These are phyloP conservation scores for Thumatha senex DNA, from an alignment of 2,888 invertebrate species.

Conservation along the genomic window DNA sequence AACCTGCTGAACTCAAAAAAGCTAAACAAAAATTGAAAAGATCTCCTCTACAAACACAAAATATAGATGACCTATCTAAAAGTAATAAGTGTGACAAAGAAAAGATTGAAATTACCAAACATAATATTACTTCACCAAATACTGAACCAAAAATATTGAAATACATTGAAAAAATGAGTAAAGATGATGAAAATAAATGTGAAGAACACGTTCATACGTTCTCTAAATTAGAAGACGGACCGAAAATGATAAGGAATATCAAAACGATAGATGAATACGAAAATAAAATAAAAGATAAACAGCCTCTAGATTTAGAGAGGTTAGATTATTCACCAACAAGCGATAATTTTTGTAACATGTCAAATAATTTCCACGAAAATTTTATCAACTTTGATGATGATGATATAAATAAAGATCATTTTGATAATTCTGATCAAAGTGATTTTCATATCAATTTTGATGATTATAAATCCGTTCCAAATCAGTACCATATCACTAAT, in stretches of 20 bases:
- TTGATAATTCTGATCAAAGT: not conserved
- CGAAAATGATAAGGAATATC: slow-evolving; percentile 35
- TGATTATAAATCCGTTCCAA: not conserved
- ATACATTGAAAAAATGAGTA: slow-evolving; percentile 1
- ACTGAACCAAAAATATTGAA: slow-evolving; percentile 17
- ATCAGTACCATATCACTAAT: not conserved
- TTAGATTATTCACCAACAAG: slow-evolving; percentile 17
- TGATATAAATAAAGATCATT: not conserved
- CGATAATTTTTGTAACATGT: not conserved
- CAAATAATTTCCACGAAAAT: not conserved
- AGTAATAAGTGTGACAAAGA: not conserved
- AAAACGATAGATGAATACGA: slow-evolving; percentile 33
- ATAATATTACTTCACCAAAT: not conserved
- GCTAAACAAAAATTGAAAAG: slow-evolving; percentile 10
- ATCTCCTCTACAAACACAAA: not conserved
- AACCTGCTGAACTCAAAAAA: not conserved
- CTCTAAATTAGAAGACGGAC: slow-evolving; percentile 10
- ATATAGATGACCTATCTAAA: not conserved
- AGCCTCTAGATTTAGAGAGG: slow-evolving; percentile 17
- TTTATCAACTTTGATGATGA: not conserved
- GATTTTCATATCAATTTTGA: not conserved
- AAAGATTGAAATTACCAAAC: not conserved
- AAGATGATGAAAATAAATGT: not conserved
- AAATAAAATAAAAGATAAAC: slow-evolving; percentile 18
- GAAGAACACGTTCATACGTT: not conserved